Evolutionary conservation across 2,888 invertebrate genomes (phyloP).

Genomic region (Diaperis boleti): DNA sequence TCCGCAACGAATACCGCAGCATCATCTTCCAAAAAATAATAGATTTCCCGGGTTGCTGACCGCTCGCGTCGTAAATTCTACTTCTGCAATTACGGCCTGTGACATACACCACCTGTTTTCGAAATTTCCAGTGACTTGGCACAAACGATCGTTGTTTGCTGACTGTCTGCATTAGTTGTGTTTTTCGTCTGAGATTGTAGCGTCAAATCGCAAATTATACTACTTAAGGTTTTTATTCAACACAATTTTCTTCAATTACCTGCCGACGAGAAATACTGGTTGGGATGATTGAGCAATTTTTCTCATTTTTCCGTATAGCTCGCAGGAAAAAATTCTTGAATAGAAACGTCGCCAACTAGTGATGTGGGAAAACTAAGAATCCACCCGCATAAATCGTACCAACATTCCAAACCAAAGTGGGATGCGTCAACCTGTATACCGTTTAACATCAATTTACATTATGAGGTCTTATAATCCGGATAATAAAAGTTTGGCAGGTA

Average conservation of each 20-base stretch:
- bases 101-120: slow-evolving; percentile 20
- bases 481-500: no score
- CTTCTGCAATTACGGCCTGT: background rate
- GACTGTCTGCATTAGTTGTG: slow-evolving; percentile 2
- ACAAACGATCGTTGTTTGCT: slow-evolving; percentile 2
- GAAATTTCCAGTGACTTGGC: slow-evolving; percentile 10
- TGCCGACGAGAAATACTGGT: slow-evolving; percentile 3
- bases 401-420: no score
- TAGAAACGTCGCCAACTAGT: slow-evolving; percentile 7
- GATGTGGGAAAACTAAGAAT: background rate
- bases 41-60: slow-evolving; percentile 20
- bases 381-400: no score
- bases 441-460: no score
- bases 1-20: slow-evolving; percentile 11
- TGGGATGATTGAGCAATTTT: slow-evolving; percentile 28
- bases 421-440: no score
- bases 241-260: slow-evolving; percentile 33
- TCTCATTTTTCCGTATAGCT: slow-evolving; percentile 22
- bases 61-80: background rate
- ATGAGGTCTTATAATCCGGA: no score
- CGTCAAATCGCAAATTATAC: slow-evolving; percentile 33
- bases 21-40: slow-evolving; percentile 16
- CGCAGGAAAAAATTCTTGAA: slow-evolving; percentile 6
- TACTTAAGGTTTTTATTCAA: slow-evolving; percentile 21
- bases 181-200: slow-evolving; percentile 14